phyloP scores from a whole-genome alignment of 2,888 invertebrate genomes.

The Rhagonycha fulva region DNA sequence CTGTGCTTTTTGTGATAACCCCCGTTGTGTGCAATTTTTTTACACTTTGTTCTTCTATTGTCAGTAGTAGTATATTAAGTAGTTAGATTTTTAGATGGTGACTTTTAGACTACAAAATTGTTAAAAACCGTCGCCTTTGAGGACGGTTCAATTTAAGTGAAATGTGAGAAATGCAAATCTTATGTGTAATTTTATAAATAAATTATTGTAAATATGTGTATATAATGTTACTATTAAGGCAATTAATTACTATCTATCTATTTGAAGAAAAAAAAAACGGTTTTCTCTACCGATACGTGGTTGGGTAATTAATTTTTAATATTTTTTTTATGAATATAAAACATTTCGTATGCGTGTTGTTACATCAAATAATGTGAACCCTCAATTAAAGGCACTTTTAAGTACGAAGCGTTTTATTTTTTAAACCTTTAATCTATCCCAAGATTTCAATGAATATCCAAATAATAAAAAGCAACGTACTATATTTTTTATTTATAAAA shows the following conservation, averaged over 20 bases:
- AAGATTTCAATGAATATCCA: no score
- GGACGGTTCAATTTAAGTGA: not conserved
- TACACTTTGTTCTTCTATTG: not conserved
- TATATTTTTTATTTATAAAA: not conserved
- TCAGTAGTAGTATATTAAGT: not conserved
- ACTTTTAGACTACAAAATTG: not conserved
- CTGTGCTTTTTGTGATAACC: not conserved
- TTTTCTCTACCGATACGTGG: not conserved
- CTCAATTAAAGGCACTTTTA: not conserved
- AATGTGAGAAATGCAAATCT: not conserved
- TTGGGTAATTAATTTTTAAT: not conserved
- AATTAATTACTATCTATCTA: not conserved
- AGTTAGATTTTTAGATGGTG: not conserved
- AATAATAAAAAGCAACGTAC: no score
- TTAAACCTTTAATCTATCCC: no score
- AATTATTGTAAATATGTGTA: conserved; percentile 16
- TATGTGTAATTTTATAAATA: conserved; percentile 14
- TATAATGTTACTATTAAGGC: not conserved
- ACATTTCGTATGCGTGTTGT: not conserved
- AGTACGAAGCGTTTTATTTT: not conserved
- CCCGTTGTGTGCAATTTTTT: not conserved
- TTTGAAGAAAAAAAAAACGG: not conserved
- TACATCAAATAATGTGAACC: not conserved
- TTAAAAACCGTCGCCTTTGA: not conserved
- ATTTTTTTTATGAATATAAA: not conserved